Evolutionary conservation across 1,140 invertebrate species (phyloP).

Genomic region (Megalopta genalis): DNA sequence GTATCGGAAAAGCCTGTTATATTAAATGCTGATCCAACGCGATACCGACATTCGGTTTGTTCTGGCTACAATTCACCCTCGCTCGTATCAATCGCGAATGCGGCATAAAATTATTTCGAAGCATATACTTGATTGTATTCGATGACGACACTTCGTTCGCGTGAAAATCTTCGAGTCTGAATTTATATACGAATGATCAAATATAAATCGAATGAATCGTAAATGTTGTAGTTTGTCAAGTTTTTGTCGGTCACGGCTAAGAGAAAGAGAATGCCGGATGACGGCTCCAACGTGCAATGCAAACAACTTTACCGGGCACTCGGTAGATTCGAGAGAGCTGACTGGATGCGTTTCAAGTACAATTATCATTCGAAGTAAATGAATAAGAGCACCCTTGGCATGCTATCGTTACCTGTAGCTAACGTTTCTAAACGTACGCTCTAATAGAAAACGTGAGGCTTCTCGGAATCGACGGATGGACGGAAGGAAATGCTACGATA

Average conservation of each 20-base stretch:
- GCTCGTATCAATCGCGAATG: not conserved
- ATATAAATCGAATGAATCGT: not conserved
- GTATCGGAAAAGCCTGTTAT: no score
- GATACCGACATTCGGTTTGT: no score
- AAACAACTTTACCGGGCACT: not conserved
- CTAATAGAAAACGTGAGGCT: constrained; percentile 19
- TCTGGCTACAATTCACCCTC: no score
- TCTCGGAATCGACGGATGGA: constrained; percentile 15
- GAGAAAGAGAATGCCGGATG: not conserved
- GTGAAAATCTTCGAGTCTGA: no score
- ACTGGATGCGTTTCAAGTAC: no score
- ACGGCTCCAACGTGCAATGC: not conserved
- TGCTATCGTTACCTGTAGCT: constrained; percentile 16
- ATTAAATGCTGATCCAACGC: no score
- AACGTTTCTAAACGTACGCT: constrained; percentile 13
- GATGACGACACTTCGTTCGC: not conserved
- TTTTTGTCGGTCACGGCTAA: not conserved
- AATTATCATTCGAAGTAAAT: not conserved
- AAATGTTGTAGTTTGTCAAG: not conserved
- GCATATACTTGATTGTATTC: not conserved
- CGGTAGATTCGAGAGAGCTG: not conserved
- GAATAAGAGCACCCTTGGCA: not conserved
- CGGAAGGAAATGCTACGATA: constrained; percentile 36
- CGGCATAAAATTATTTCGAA: not conserved
- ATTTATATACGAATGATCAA: not conserved